Conservation (phyloP, 2,797 vertebrate species). For the Pygocentrus nattereri region DNA sequence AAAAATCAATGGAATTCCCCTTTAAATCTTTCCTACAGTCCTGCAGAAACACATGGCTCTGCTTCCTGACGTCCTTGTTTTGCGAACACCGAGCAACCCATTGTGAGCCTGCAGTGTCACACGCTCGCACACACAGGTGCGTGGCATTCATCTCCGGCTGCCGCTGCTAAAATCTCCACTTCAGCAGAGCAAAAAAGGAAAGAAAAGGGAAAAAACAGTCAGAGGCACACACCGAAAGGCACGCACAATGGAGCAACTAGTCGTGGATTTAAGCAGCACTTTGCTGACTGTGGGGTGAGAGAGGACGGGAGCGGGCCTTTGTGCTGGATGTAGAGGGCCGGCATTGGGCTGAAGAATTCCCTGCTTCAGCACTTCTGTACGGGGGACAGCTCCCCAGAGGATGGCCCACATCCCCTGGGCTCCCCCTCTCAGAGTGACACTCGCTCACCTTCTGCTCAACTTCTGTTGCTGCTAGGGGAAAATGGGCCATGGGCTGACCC, state of each 20-base stretch:
- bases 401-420: conserved; percentile 55
- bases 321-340: conserved; percentile 76
- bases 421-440: conserved; percentile 74
- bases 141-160: conserved; percentile 34
- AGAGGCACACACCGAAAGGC: conserved; percentile 43
- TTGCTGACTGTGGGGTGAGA: conserved; percentile 80
- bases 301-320: conserved; percentile 76
- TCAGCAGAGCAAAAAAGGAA: conserved; percentile 61
- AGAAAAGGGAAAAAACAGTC: background rate
- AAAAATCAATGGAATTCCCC: too few species aligned
- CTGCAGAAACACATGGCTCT: background rate
- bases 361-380: conserved; percentile 81
- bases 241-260: conserved; percentile 52
- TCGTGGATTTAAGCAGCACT: conserved; percentile 75
- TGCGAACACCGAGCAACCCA: background rate
- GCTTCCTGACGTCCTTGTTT: background rate
- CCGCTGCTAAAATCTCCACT: conserved; percentile 37
- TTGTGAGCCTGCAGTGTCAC: conserved; percentile 22
- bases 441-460: conserved; percentile 81
- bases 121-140: conserved; percentile 34
- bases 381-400: conserved; percentile 77
- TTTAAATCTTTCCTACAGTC: conserved; percentile 26
- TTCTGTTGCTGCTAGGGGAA: conserved; percentile 59
- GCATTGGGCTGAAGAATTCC: conserved; percentile 74
- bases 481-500: conserved; percentile 76